Conservation (phyloP, 1,140 invertebrate genomes). For the Drosophila malerkotliana region DNA sequence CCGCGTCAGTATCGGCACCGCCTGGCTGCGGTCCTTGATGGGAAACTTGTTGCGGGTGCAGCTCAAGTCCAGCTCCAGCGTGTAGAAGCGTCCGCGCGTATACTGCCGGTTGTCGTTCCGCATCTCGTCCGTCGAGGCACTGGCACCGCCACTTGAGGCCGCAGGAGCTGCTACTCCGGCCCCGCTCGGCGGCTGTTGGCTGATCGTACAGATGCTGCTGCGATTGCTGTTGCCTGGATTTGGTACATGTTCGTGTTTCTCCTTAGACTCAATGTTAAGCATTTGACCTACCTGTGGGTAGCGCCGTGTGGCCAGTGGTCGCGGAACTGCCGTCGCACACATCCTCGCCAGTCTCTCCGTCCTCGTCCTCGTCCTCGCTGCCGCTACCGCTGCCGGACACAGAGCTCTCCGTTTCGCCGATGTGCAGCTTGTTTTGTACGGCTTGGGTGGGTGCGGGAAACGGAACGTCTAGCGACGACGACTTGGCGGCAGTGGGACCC, state of each 20-base stretch:
- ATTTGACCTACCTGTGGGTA: slow-evolving; percentile 5
- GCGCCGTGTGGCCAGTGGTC: slow-evolving; percentile 24
- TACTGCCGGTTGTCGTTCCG: slow-evolving; percentile 70
- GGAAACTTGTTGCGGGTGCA: slow-evolving; percentile 84
- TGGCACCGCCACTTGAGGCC: neutral
- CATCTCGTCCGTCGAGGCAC: slow-evolving; percentile 9
- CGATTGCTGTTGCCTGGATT: slow-evolving; percentile 40
- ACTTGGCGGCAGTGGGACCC: slow-evolving; percentile 5
- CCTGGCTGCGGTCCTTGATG: slow-evolving; percentile 74
- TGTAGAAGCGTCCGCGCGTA: slow-evolving; percentile 74
- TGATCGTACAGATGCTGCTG: slow-evolving; percentile 55
- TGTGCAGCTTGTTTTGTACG: slow-evolving; percentile 41
- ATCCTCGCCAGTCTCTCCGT: slow-evolving; percentile 44
- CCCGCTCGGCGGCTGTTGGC: slow-evolving; percentile 24
- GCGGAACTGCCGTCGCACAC: slow-evolving; percentile 54
- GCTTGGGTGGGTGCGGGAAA: neutral
- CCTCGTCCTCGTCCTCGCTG: slow-evolving; percentile 27
- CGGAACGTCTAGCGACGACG: neutral
- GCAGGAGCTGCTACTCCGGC: neutral
- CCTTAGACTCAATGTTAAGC: neutral
- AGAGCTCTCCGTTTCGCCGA: slow-evolving; percentile 38
- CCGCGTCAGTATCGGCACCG: slow-evolving; percentile 3
- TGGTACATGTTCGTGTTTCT: neutral
- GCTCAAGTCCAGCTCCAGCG: slow-evolving; percentile 78
- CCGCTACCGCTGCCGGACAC: slow-evolving; percentile 10